A percentile compares a stretch with the other conserved stretches of the same genome.
phyloP scores from a whole-genome alignment of 2,113 vertebrate species.

The Numenius arquata region DNA sequence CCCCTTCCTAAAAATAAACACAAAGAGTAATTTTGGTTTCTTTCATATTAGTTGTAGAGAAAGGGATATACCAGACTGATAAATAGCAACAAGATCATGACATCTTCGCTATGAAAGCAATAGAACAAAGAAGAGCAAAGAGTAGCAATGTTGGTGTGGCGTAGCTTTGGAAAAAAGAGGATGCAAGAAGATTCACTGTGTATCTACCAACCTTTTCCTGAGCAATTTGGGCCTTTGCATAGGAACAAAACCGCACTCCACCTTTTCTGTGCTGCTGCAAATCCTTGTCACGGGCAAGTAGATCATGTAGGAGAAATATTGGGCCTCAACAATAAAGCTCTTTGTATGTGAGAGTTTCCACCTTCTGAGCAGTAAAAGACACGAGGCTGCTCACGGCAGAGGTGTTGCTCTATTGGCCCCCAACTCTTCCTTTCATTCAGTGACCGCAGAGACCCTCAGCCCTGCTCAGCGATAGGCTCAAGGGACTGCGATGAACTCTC shows the following conservation, averaged over 20 bases:
- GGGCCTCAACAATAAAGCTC: background rate
- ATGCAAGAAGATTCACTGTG: background rate
- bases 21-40: background rate
- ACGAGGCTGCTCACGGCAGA: background rate
- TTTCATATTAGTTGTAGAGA: background rate
- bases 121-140: no score
- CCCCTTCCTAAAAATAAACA: background rate
- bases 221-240: background rate
- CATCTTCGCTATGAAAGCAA: background rate
- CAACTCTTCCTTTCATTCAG: background rate
- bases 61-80: background rate
- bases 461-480: background rate
- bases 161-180: background rate
- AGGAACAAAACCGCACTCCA: background rate
- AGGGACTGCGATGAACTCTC: background rate
- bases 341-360: background rate
- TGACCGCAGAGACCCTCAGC: fast-evolving
- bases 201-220: background rate
- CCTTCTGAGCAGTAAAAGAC: background rate
- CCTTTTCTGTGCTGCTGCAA: background rate
- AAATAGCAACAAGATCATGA: background rate
- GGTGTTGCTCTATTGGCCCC: background rate
- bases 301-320: background rate
- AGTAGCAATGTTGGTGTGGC: fast-evolving
- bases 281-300: background rate